Conservation (phyloP, 2,797 vertebrate genomes). For the Psittacula derbiana region DNA sequence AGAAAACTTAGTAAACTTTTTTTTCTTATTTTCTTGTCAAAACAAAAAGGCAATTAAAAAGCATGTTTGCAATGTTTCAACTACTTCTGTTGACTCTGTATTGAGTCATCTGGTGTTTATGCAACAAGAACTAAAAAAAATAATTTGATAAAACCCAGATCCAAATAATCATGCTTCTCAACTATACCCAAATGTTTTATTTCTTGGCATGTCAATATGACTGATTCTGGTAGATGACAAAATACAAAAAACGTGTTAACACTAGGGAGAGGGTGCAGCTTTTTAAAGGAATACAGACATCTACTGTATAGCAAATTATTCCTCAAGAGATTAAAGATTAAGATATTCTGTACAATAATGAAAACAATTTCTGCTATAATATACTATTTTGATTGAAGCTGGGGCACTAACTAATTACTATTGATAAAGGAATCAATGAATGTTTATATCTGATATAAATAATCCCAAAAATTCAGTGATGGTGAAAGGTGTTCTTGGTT, state of each 20-base stretch:
- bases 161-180: background rate
- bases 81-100: background rate
- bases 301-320: background rate
- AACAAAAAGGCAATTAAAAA: constrained; percentile 16
- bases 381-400: background rate
- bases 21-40: background rate
- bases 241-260: background rate
- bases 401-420: background rate
- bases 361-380: background rate
- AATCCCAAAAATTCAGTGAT: background rate
- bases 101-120: background rate
- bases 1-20: background rate
- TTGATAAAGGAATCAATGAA: background rate
- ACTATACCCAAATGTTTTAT: background rate
- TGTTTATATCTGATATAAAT: background rate
- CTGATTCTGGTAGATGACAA: background rate
- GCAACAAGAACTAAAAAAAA: background rate
- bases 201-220: background rate
- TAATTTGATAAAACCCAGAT: background rate
- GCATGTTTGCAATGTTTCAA: background rate
- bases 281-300: background rate
- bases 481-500: background rate
- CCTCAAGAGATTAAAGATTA: background rate
- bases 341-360: background rate
- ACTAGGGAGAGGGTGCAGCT: rapidly evolving